Percentiles rank a stretch among this genome's conserved stretches.
These are phyloP conservation scores for Xylocopa sonorina DNA, from an alignment of 1,140 invertebrate species.

Conservation along the genomic window DNA sequence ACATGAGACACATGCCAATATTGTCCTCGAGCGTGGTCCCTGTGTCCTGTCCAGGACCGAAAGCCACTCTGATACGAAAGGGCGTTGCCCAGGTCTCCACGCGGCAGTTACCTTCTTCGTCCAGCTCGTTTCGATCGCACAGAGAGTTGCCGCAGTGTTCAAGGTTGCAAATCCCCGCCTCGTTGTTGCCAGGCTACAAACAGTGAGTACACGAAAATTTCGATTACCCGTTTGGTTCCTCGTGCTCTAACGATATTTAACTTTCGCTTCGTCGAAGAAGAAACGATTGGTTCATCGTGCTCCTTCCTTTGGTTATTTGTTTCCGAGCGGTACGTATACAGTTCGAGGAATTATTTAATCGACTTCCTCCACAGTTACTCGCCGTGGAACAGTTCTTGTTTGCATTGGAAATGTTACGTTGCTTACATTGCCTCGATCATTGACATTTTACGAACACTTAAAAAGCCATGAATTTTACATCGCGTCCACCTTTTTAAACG, in stretches of 20 bases:
- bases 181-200: conserved; percentile 82
- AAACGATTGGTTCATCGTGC: not conserved
- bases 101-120: conserved; percentile 83
- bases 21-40: conserved; percentile 90
- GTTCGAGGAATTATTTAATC: too few relatives aligned
- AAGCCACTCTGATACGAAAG: conserved; percentile 89
- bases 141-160: conserved; percentile 89
- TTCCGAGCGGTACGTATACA: too few relatives aligned
- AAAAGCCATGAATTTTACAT: not conserved
- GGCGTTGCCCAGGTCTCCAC: conserved; percentile 90
- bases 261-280: not conserved
- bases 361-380: too few relatives aligned
- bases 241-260: not conserved
- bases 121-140: conserved; percentile 83
- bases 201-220: conserved; percentile 58
- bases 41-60: conserved; percentile 84
- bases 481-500: not conserved
- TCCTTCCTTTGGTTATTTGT: too few relatives aligned
- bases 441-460: not conserved
- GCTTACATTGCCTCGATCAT: not conserved
- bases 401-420: too few relatives aligned
- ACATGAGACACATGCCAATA: conserved; percentile 89
- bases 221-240: not conserved
- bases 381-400: too few relatives aligned
- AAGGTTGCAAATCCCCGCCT: conserved; percentile 86